Evolutionary conservation across 2,888 invertebrate genomes (phyloP).

Genomic region (Rosalia funebris): DNA sequence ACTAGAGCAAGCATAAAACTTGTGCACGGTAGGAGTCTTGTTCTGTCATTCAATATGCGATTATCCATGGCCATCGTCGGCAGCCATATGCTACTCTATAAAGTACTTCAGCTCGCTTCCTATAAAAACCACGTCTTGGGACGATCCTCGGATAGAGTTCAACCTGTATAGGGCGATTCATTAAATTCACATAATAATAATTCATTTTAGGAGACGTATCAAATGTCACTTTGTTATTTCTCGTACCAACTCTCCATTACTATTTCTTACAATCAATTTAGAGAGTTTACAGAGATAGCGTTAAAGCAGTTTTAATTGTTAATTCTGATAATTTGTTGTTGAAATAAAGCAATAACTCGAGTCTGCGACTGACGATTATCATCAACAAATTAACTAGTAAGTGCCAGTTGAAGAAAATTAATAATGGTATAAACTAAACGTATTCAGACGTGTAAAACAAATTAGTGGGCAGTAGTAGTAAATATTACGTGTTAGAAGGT

Average conservation of each 20-base stretch:
- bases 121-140: constrained; percentile 8
- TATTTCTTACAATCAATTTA: background rate
- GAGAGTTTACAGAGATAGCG: too few relatives aligned
- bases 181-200: constrained; percentile 17
- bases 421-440: background rate
- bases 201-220: constrained; percentile 8
- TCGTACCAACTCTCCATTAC: background rate
- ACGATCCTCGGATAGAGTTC: constrained; percentile 6
- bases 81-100: constrained; percentile 25
- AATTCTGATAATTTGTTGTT: background rate
- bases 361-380: background rate
- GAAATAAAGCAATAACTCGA: background rate
- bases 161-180: constrained; percentile 15
- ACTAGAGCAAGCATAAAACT: constrained; percentile 12
- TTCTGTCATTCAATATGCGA: constrained; percentile 22
- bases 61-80: constrained; percentile 24
- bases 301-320: background rate
- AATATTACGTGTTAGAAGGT: background rate
- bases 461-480: background rate
- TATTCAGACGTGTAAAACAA: background rate
- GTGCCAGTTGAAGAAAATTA: background rate
- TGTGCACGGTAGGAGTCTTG: constrained; percentile 24
- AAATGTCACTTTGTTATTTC: constrained; percentile 8
- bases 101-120: constrained; percentile 2
- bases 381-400: background rate